Evolutionary conservation across 2,797 vertebrate species (phyloP).

Genomic region (Cossypha heuglini): DNA sequence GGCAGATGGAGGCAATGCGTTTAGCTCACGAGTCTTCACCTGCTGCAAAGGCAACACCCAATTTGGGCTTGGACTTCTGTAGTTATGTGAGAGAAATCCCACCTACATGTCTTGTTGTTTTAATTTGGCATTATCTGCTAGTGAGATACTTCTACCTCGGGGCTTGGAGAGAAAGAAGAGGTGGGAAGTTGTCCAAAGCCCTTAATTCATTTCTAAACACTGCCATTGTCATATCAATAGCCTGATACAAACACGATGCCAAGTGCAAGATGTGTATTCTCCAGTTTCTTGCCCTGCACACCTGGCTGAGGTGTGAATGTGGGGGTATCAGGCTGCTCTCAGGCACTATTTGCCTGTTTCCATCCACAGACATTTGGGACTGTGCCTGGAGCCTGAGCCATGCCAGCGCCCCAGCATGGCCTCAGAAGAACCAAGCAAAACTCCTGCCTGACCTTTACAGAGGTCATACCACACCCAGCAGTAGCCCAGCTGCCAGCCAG

Average conservation of each 20-base stretch:
- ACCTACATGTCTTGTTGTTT: neutral
- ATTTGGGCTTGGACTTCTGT: neutral
- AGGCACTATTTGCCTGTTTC: accelerated
- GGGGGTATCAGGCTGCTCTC: neutral
- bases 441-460: neutral
- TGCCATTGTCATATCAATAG: neutral
- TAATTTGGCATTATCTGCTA: neutral
- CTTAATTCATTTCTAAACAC: neutral
- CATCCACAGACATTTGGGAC: accelerated
- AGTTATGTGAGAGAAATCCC: neutral
- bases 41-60: neutral
- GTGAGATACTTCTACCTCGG: accelerated
- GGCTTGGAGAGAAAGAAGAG: neutral
- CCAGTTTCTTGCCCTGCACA: neutral
- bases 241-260: accelerated
- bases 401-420: accelerated
- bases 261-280: neutral
- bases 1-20: neutral
- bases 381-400: neutral
- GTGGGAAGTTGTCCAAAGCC: neutral
- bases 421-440: neutral
- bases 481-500: neutral
- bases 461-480: accelerated
- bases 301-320: accelerated
- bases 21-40: neutral